Conservation (phyloP, 2,797 vertebrate genomes). For the Dicrostonyx torquatus region DNA sequence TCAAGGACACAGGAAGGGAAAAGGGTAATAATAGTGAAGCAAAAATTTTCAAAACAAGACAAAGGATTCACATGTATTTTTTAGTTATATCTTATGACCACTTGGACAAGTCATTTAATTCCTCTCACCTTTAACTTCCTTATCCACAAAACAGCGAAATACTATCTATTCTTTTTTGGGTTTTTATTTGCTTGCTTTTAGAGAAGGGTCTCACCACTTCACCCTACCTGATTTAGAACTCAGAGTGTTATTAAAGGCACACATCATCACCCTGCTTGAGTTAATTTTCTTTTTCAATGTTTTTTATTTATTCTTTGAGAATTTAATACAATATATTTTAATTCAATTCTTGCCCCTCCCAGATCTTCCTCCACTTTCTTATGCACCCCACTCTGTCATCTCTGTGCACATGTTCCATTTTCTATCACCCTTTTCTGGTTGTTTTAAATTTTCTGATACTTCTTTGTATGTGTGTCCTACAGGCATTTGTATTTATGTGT, state of each 20-base stretch:
- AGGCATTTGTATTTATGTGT: background rate
- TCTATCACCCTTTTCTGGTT: background rate
- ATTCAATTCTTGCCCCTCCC: background rate
- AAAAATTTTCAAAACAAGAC: constrained; percentile 14
- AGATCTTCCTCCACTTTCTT: background rate
- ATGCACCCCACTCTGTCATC: background rate
- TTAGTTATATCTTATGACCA: constrained; percentile 34
- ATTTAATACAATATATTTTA: background rate
- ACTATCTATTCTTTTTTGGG: background rate
- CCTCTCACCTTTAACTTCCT: constrained; percentile 30
- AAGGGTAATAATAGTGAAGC: background rate
- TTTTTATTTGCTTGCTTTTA: background rate
- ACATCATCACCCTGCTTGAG: background rate
- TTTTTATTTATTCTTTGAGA: background rate
- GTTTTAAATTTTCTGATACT: constrained; percentile 27
- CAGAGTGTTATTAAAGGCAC: background rate
- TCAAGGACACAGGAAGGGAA: background rate
- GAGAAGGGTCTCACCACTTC: background rate
- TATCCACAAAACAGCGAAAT: constrained; percentile 48
- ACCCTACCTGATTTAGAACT: background rate
- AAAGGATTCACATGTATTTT: background rate
- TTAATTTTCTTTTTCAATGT: too few relatives aligned
- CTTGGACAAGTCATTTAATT: constrained; percentile 39
- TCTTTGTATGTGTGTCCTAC: background rate
- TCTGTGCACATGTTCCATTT: background rate